These are phyloP conservation scores for Coendou prehensilis DNA, from an alignment of 2,797 vertebrate genomes.

Conservation along the genomic window DNA sequence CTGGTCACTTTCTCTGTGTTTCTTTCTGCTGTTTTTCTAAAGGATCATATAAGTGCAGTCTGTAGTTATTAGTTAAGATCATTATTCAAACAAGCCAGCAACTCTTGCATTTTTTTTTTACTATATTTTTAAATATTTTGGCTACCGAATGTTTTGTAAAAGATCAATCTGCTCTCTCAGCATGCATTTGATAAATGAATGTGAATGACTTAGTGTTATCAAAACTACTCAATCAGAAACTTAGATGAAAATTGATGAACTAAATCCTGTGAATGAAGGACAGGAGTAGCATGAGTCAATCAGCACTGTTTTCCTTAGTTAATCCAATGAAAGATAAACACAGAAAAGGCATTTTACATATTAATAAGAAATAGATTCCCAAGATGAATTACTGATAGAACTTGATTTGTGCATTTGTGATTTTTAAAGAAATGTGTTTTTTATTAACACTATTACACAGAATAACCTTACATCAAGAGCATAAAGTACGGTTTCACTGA, in stretches of 20 bases:
- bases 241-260: neutral
- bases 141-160: slow-evolving; percentile 39
- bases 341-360: neutral
- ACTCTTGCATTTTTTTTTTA: slow-evolving; percentile 36
- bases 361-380: slow-evolving; percentile 56
- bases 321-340: slow-evolving; percentile 41
- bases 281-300: neutral
- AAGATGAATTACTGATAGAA: slow-evolving; percentile 31
- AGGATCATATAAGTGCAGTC: neutral
- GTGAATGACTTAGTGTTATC: neutral
- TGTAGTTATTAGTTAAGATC: slow-evolving; percentile 24
- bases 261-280: neutral
- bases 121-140: neutral
- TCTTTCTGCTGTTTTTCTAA: neutral
- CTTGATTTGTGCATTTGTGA: slow-evolving; percentile 56
- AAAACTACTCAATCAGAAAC: neutral
- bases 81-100: slow-evolving; percentile 27
- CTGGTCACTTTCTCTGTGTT: neutral
- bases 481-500: slow-evolving; percentile 68
- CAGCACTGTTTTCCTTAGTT: neutral
- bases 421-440: slow-evolving; percentile 67
- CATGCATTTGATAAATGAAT: slow-evolving; percentile 3
- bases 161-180: neutral
- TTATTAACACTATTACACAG: slow-evolving; percentile 65
- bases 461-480: slow-evolving; percentile 70